Conservation (phyloP, 2,113 vertebrate genomes). For the Taurulus bubalis region DNA sequence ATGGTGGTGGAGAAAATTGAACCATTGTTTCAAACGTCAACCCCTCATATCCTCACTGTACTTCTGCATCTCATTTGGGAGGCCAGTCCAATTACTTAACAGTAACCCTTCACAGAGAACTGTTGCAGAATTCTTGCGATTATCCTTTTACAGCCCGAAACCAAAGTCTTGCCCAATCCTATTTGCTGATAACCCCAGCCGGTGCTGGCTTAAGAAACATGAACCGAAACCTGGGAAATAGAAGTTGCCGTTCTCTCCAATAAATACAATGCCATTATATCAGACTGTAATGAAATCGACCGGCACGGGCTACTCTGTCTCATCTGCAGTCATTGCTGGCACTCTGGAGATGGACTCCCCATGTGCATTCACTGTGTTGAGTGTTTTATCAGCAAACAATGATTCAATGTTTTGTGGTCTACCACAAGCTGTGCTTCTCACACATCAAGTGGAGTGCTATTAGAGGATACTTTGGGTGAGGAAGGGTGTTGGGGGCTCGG, state of each 20-base stretch:
- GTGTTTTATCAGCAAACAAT: slow-evolving; percentile 80
- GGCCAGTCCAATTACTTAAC: slow-evolving; percentile 58
- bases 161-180: slow-evolving; percentile 61
- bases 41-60: background rate
- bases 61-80: slow-evolving; percentile 39
- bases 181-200: slow-evolving; percentile 56
- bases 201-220: slow-evolving; percentile 37
- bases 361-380: slow-evolving; percentile 61
- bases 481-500: slow-evolving; percentile 47
- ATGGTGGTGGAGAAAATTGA: slow-evolving; percentile 15
- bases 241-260: slow-evolving; percentile 49
- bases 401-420: slow-evolving; percentile 76
- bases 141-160: slow-evolving; percentile 50
- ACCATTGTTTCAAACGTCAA: slow-evolving; percentile 31
- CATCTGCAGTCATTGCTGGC: slow-evolving; percentile 68
- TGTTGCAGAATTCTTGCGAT: slow-evolving; percentile 36
- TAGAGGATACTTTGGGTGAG: slow-evolving; percentile 60
- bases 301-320: slow-evolving; percentile 34
- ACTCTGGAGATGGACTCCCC: slow-evolving; percentile 66
- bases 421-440: slow-evolving; percentile 76
- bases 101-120: slow-evolving; percentile 39
- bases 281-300: slow-evolving; percentile 70
- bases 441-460: slow-evolving; percentile 78
- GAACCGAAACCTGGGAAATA: slow-evolving; percentile 52
- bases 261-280: slow-evolving; percentile 59